Evolutionary conservation across 2,888 invertebrate species (phyloP).

Genomic region (Pyrgus malvae): DNA sequence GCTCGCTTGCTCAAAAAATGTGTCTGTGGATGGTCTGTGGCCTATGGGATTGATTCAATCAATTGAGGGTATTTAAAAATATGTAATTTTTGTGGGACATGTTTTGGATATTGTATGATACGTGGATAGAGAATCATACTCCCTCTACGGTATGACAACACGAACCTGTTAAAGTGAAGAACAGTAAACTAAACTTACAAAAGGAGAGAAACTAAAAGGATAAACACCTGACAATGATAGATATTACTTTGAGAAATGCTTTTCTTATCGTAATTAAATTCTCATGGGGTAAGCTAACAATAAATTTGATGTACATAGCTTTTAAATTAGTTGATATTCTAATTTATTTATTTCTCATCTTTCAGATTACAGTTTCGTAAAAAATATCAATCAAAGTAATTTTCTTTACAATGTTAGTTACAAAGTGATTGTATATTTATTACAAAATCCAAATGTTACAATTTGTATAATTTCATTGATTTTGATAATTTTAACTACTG

Average conservation of each 20-base stretch:
- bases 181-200: too few relatives aligned
- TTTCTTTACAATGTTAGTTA: neutral
- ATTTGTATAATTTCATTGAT: constrained; percentile 38
- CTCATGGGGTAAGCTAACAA: constrained; percentile 46
- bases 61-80: too few relatives aligned
- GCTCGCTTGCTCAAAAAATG: too few relatives aligned
- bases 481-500: constrained; percentile 2
- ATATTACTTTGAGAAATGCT: constrained; percentile 56
- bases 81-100: too few relatives aligned
- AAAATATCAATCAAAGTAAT: neutral
- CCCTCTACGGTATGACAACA: too few relatives aligned
- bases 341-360: neutral
- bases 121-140: too few relatives aligned
- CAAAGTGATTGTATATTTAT: constrained; percentile 20
- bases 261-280: constrained; percentile 48
- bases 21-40: too few relatives aligned
- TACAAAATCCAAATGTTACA: constrained; percentile 46
- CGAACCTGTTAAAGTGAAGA: too few relatives aligned
- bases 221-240: too few relatives aligned
- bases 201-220: too few relatives aligned
- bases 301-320: neutral
- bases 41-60: too few relatives aligned
- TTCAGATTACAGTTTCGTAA: constrained; percentile 8
- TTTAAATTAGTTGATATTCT: neutral
- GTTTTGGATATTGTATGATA: too few relatives aligned